phyloP scores from a whole-genome alignment of 2,113 vertebrate species.

The Willisornis vidua region DNA sequence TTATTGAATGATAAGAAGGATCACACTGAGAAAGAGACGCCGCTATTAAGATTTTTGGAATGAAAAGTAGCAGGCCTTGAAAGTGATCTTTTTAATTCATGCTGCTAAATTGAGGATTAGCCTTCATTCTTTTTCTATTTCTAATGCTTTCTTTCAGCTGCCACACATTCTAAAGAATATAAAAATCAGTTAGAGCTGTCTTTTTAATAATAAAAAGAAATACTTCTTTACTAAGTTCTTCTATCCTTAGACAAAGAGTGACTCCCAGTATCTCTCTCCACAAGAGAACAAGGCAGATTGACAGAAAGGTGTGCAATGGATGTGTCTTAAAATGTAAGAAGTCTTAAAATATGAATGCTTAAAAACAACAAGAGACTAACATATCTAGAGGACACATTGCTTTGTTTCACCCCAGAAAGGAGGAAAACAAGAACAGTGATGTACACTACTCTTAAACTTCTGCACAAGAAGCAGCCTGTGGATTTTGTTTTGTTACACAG shows the following conservation, averaged over 20 bases:
- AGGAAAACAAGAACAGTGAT: neutral
- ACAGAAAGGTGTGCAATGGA: neutral
- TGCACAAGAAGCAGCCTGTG: neutral
- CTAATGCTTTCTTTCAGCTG: neutral
- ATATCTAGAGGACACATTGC: neutral
- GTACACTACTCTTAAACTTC: rapidly evolving
- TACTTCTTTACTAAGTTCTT: neutral
- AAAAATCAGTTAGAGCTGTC: neutral
- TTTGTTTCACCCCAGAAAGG: neutral
- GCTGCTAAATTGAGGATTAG: conserved; percentile 38
- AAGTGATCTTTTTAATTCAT: conserved; percentile 1
- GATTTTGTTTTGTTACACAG: neutral
- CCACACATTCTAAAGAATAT: neutral
- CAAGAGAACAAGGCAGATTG: neutral
- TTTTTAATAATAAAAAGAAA: neutral
- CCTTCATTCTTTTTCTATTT: neutral
- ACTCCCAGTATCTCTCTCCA: neutral
- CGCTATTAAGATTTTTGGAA: neutral
- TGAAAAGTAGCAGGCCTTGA: conserved; percentile 3
- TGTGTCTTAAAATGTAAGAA: neutral
- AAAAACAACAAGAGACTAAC: neutral
- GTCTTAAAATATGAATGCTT: neutral
- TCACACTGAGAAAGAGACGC: neutral
- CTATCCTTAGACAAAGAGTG: neutral
- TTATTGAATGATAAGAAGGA: neutral